A percentile compares a stretch with the other conserved stretches of the same genome.
phyloP scores from a whole-genome alignment of 1,140 invertebrate genomes.

The Magallana gigas region DNA sequence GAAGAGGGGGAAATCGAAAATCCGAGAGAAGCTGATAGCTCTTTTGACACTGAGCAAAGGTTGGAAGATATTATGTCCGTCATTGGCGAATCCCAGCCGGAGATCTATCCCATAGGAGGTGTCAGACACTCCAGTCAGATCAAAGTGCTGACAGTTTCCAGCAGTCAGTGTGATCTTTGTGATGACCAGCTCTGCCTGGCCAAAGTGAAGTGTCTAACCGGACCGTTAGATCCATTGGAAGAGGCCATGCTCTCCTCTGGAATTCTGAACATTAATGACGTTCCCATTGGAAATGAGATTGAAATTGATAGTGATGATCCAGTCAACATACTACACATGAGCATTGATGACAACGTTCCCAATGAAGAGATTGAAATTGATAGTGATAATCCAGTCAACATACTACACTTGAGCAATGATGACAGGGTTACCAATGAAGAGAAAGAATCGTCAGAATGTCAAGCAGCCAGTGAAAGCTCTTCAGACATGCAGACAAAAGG shows the following conservation, averaged over 20 bases:
- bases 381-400: neutral
- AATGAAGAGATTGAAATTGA: slow-evolving; percentile 19
- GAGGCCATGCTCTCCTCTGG: slow-evolving; percentile 44
- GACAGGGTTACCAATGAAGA: neutral
- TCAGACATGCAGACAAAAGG: neutral
- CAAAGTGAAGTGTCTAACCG: slow-evolving; percentile 1
- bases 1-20: neutral
- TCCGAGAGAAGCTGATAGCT: neutral
- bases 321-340: neutral
- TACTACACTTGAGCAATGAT: neutral
- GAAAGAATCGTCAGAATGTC: neutral
- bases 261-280: slow-evolving; percentile 20
- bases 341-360: neutral
- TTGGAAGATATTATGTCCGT: slow-evolving; percentile 37
- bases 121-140: neutral
- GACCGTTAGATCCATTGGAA: neutral
- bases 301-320: slow-evolving; percentile 19
- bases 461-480: neutral
- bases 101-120: neutral
- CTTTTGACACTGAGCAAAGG: slow-evolving; percentile 27
- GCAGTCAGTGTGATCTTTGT: neutral
- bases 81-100: neutral
- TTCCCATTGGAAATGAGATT: slow-evolving; percentile 29
- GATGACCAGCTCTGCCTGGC: slow-evolving; percentile 12
- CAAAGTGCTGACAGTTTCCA: neutral